Conservation (phyloP, 2,888 invertebrate genomes). For the Leistus spinibarbis region DNA sequence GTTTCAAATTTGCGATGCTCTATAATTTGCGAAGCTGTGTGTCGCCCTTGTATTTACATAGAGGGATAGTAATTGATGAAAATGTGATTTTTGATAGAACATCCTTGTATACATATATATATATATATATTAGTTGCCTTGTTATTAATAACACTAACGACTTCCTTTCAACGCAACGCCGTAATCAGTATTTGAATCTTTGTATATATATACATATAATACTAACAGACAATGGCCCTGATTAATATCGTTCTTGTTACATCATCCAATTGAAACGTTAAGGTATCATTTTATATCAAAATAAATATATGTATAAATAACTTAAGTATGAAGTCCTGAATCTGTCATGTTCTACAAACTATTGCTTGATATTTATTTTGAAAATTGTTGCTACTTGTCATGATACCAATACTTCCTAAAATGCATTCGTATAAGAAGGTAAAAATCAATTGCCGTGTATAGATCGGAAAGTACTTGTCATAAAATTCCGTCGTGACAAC, state of each 20-base stretch:
- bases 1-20: background rate
- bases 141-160: background rate
- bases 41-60: too few species aligned
- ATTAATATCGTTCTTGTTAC: background rate
- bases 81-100: background rate
- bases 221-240: background rate
- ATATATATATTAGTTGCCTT: too few species aligned
- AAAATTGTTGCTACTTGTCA: too few species aligned
- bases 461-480: background rate
- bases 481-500: background rate
- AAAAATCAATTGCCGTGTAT: background rate
- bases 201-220: too few species aligned
- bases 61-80: background rate
- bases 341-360: too few species aligned
- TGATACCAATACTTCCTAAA: too few species aligned
- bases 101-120: too few species aligned
- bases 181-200: background rate
- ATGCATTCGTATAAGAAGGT: too few species aligned
- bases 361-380: too few species aligned
- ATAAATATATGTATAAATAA: too few species aligned
- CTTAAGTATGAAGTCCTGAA: too few species aligned
- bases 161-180: background rate
- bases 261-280: background rate
- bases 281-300: too few species aligned
- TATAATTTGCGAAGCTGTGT: background rate